phyloP scores from a whole-genome alignment of 2,797 vertebrate species.

The Cercopithecus neglectus region DNA sequence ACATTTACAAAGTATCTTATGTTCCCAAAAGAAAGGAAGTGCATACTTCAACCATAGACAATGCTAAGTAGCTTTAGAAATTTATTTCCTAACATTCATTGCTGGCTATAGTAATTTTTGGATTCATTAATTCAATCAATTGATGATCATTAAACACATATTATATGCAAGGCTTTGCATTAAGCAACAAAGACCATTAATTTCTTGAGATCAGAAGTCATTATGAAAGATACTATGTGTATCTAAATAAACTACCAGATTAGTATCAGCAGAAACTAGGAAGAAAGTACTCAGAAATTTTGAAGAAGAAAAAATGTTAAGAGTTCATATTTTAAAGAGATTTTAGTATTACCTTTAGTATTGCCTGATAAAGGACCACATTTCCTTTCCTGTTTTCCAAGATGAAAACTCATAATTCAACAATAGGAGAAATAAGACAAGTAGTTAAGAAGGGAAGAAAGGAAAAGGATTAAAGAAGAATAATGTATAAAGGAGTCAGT shows the following conservation, averaged over 20 bases:
- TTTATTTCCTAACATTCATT: background rate
- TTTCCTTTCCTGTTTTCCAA: conserved; percentile 35
- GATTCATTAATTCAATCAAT: background rate
- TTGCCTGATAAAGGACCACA: background rate
- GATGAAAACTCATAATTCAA: conserved; percentile 13
- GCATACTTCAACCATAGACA: background rate
- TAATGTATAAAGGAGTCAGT: conserved; percentile 16
- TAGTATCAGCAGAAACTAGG: background rate
- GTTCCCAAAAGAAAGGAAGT: background rate
- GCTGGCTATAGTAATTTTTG: background rate
- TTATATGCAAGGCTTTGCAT: background rate
- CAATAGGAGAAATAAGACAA: conserved; percentile 51
- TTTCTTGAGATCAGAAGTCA: background rate
- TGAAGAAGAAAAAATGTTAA: background rate
- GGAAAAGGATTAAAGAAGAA: conserved; percentile 51
- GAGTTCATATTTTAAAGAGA: conserved; percentile 20
- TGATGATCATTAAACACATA: background rate
- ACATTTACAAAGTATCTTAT: background rate
- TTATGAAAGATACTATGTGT: background rate
- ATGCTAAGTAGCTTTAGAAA: background rate
- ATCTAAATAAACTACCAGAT: background rate
- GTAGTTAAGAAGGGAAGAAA: conserved; percentile 42
- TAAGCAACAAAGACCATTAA: background rate
- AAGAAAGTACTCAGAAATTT: background rate
- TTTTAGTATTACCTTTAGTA: background rate